Base-by-base conservation (phyloP, 2,888 invertebrate genomes). In the Ophraella communa region DNA sequence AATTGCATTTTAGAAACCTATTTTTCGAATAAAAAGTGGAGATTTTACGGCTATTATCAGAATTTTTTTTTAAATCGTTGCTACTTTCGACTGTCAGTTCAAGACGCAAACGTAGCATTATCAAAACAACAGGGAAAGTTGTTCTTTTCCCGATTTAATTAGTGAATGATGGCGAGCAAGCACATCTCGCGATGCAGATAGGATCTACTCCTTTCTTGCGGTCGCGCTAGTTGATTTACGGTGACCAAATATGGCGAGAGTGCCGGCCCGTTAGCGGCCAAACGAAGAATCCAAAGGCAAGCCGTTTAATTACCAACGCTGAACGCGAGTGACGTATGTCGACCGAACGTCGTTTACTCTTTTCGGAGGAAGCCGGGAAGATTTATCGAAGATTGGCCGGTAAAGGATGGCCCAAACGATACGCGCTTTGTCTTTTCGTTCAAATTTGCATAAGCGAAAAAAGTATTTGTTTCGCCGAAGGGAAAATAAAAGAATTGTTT, bases 221-320 rank as follows among this genome's bases (percentile, higher is more conserved):
- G 47, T 54, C 42, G 49, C 54, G 24, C 39, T 42, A 39, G 24
- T 67, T 69, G 71, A 71, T 71, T 71, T 71, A 71, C 64, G 71
- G 57, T 42, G 60, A 56, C 71, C 71, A 66, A 69, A 69, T 70
- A 70, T 69, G 71, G 70, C 67, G 65, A 65, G 67, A 60, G 60
- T 64, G 66, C 71, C 71, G 71, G 68, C 67, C 65, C 30, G 65
- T 23, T 39, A 42, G 54, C 54, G 54, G 54, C 42, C 54, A 33
- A 42, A 42, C 54, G 54, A 54, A 54, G 42, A 14, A n/a, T 39
- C 54, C 54, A 42, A 54, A 54, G 53, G 42, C 42, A 49, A 60
- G 65, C 64, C 67, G 64, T 66, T 71, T 71, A 71, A 71, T 71
- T 71, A 71, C 71, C 69, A 42, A 42, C 58, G 54, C 35, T 27